Evolutionary conservation across 2,797 vertebrate species (phyloP).

Genomic region (Aulostomus chinensis): DNA sequence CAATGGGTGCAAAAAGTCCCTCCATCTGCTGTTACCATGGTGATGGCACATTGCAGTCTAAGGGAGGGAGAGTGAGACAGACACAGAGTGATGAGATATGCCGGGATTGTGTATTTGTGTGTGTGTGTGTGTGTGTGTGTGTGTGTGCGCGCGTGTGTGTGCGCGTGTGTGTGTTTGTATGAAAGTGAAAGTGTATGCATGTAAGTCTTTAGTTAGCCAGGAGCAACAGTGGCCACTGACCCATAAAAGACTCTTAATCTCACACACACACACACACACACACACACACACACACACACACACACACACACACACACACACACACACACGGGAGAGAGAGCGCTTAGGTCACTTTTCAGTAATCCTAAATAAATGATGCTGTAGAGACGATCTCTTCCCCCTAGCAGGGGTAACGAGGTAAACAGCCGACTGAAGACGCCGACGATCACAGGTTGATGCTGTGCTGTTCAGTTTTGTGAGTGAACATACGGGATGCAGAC

Average conservation of each 20-base stretch:
- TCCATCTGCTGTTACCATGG: conserved; percentile 77
- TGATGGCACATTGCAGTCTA: conserved; percentile 58
- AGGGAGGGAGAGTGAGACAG: conserved; percentile 26
- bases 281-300: conserved; percentile 22
- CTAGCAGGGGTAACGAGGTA: conserved; percentile 45
- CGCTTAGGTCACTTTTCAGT: conserved; percentile 65
- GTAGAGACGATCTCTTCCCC: conserved; percentile 37
- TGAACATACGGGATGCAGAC: conserved; percentile 45
- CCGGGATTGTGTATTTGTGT: conserved; percentile 21
- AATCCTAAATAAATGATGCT: conserved; percentile 72
- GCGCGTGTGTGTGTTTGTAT: conserved; percentile 14
- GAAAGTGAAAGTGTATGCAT: conserved; percentile 22
- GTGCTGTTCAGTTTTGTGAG: conserved; percentile 15
- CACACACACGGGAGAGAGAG: conserved; percentile 20
- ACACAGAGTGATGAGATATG: conserved; percentile 7
- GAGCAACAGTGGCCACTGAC: conserved; percentile 57
- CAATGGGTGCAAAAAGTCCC: conserved; percentile 62
- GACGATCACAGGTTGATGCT: conserved; percentile 44
- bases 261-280: conserved; percentile 26
- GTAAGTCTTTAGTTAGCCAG: conserved; percentile 65
- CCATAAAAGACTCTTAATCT: conserved; percentile 63
- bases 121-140: conserved; percentile 20
- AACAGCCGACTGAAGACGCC: conserved; percentile 43
- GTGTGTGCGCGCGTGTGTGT: conserved; percentile 24
- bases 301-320: conserved; percentile 4